Evolutionary conservation across 2,888 invertebrate species (phyloP).

Genomic region (Rhopalosiphum nymphaeae): DNA sequence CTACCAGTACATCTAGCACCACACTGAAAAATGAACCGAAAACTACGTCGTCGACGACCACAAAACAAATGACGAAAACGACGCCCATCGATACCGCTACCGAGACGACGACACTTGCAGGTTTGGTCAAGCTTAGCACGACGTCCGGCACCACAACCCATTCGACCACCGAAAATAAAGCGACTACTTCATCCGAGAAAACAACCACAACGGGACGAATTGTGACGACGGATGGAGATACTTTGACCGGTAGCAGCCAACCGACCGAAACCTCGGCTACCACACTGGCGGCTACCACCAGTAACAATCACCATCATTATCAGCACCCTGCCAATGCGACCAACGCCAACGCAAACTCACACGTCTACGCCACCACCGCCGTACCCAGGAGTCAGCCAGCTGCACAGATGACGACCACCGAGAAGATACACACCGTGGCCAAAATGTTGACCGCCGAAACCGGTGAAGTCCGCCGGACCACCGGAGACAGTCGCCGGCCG

Average conservation of each 20-base stretch:
- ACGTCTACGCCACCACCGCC: neutral
- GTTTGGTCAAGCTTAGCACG: neutral
- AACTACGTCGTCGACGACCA: conserved; percentile 66
- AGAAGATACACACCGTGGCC: neutral
- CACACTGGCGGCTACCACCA: neutral
- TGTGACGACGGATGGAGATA: conserved; percentile 43
- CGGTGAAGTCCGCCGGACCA: neutral
- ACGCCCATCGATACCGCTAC: conserved; percentile 64
- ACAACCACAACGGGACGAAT: neutral
- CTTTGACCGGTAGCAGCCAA: conserved; percentile 46
- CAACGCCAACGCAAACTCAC: neutral
- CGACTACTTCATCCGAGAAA: neutral
- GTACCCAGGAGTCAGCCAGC: neutral
- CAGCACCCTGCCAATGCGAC: neutral
- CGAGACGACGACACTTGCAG: conserved; percentile 1
- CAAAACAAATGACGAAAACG: conserved; percentile 67
- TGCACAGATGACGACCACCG: neutral
- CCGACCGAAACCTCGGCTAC: neutral
- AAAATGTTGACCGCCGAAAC: neutral
- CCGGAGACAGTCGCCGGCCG: neutral
- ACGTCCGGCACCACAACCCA: neutral
- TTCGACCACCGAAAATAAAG: neutral
- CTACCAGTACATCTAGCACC: neutral
- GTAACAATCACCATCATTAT: neutral
- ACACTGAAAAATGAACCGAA: conserved; percentile 67